These are phyloP conservation scores for fruit fly (Drosophila melanogaster) DNA, from an alignment of 1,140 invertebrate species.

Conservation along the genomic window Release_6_plus_ISO1_MT NT_037436.4:1612001-1612500, in stretches of 20 bases:
- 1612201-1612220: conserved; percentile 65
- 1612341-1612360: conserved; percentile 4
- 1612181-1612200: conserved; percentile 16
- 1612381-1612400: conserved; percentile 55
- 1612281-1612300: conserved; percentile 52
- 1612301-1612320: conserved; percentile 37
- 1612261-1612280: conserved; percentile 52
- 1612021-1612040: conserved; percentile 17
- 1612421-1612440: conserved; percentile 54
- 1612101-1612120: conserved; percentile 64
- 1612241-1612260: conserved; percentile 64
- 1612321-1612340: conserved; percentile 29
- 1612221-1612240: conserved; percentile 68
- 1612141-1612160: conserved; percentile 77
- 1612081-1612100: conserved; percentile 75
- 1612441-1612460: conserved; percentile 25
- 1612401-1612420: conserved; percentile 66
- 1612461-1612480: conserved; percentile 35
- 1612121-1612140: conserved; percentile 43
- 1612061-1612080: conserved; percentile 74
- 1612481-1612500: conserved; percentile 23
- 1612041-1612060: conserved; percentile 67
- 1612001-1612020: conserved; percentile 73
- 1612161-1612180: conserved; percentile 44
- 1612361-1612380: conserved; percentile 57